A percentile compares a stretch with the other conserved stretches of the same genome.
These are phyloP conservation scores for Gobio occitaniae DNA, from an alignment of 2,797 vertebrate species.

Conservation along the genomic window DNA sequence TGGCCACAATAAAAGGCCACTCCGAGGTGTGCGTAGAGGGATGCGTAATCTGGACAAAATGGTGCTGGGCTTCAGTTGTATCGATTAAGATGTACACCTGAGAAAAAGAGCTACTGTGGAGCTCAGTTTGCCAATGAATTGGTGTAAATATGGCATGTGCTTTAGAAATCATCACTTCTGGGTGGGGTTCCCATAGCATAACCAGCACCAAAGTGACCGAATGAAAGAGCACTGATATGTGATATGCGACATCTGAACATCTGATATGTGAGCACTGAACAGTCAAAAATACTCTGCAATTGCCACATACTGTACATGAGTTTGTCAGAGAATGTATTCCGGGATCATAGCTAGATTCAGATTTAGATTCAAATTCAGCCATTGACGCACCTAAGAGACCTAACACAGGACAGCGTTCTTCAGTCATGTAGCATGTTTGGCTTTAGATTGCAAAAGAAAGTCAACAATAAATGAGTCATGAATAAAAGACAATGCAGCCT, in stretches of 20 bases:
- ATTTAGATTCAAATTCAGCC: background rate
- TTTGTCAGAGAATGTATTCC: constrained; percentile 1
- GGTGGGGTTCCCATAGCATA: background rate
- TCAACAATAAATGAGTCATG: background rate
- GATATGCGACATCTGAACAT: background rate
- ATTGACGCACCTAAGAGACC: background rate
- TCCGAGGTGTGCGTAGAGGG: no score
- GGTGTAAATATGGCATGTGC: background rate
- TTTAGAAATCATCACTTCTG: background rate
- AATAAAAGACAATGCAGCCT: background rate
- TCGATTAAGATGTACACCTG: no score
- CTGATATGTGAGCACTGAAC: no score
- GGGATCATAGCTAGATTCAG: background rate
- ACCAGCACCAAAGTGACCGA: background rate
- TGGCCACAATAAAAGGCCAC: no score
- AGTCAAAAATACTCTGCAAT: background rate
- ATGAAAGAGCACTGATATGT: background rate
- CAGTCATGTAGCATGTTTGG: background rate
- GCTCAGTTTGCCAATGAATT: background rate
- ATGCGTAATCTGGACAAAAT: background rate
- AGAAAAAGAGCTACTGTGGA: background rate
- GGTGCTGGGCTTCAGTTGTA: background rate
- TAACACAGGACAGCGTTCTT: background rate
- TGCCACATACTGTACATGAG: background rate
- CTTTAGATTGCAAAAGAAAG: background rate